phyloP scores from a whole-genome alignment of 2,113 vertebrate genomes.

The Toxotes jaculatrix region DNA sequence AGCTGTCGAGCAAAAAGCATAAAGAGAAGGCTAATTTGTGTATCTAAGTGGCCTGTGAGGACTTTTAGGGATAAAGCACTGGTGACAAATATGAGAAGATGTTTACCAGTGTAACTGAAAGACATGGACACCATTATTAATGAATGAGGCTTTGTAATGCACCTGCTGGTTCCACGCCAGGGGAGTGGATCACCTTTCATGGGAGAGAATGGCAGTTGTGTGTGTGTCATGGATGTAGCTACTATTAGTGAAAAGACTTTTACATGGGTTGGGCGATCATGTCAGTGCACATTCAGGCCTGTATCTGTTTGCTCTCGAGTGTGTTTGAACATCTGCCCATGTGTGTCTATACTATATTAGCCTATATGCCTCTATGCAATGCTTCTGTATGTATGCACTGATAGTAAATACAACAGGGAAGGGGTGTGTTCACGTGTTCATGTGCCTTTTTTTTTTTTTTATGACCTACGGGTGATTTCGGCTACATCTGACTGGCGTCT shows the following conservation, averaged over 20 bases:
- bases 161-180: slow-evolving; percentile 74
- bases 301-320: slow-evolving; percentile 33
- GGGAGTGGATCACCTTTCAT: slow-evolving; percentile 73
- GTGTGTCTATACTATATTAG: slow-evolving; percentile 14
- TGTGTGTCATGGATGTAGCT: slow-evolving; percentile 38
- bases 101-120: slow-evolving; percentile 80
- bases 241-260: slow-evolving; percentile 53
- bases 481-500: slow-evolving; percentile 17
- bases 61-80: slow-evolving; percentile 28
- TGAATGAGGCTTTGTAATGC: slow-evolving; percentile 81
- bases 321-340: slow-evolving; percentile 16
- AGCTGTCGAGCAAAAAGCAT: slow-evolving; percentile 29
- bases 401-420: slow-evolving; percentile 21
- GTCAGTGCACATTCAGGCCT: not conserved
- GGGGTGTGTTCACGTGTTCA: slow-evolving; percentile 10
- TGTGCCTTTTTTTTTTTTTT: slow-evolving; percentile 48
- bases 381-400: slow-evolving; percentile 8
- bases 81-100: slow-evolving; percentile 77
- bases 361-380: not conserved
- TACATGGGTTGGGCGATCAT: slow-evolving; percentile 18
- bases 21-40: not conserved
- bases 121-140: slow-evolving; percentile 71
- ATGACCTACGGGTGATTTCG: slow-evolving; percentile 46
- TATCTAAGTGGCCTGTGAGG: slow-evolving; percentile 7
- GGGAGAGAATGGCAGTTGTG: slow-evolving; percentile 59